Evolutionary conservation across 2,113 vertebrate genomes (phyloP), one percentile per base, ranked within the genome.

Genomic region (Hipposideros armiger): DNA sequence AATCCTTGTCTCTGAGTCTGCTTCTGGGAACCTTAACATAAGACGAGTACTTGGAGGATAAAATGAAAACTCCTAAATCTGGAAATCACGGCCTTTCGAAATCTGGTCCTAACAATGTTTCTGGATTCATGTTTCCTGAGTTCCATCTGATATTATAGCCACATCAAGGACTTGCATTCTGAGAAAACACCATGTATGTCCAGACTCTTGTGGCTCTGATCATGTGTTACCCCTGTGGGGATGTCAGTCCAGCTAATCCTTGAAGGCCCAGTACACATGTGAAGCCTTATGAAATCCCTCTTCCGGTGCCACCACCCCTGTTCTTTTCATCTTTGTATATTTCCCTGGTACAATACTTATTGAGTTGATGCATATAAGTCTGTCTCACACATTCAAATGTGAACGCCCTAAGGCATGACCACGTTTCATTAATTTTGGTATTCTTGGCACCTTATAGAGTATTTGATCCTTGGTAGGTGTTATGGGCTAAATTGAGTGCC

Each of bases 251-350:
- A 60, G 67, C 30, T 64, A 19, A 70, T 67, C 42, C 91, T 80
- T 90, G 81, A 81, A 86, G 86, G 62, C 50, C 54, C 28, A 66
- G 94, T 47, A 76, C 40, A 90, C 52, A 66, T 3, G 10, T 40
- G 89, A 87, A 64, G 47, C 16, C 81, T 91, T 95, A 76, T 66
- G 60, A 84, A 93, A 86, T 60, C 32, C 7, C 7, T 70, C 50
- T 92, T 96, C 42, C 45, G 30, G 62, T 76, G 36, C 50, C n/a
- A 82, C n/a, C 26, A 36, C 4, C 42, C 36, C 30, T 74, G 60
- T 73, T 93, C 78, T 70, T 83, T 96, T 91, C 54, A 58, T 93
- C 78, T 40, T 92, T 90, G 82, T 89, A 15, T 90, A 64, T 97
- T 96, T 89, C 36, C 69, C 30, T 36, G 26, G 50, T 40, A 78